Evolutionary conservation across 1,140 invertebrate species (phyloP).

Genomic region (Drosophila parabipectinata): DNA sequence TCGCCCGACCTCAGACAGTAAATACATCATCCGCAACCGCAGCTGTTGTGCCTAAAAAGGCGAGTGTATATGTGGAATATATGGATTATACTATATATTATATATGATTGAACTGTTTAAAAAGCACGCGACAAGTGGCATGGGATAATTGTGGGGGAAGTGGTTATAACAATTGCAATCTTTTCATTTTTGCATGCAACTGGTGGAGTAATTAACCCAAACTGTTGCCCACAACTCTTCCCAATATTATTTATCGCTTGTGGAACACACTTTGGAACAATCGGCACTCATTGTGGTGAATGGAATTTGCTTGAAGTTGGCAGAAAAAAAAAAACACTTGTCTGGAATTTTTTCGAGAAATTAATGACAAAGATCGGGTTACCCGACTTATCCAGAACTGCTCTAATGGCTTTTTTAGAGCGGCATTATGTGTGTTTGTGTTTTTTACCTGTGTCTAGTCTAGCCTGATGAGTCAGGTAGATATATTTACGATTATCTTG

Average conservation of each 20-base stretch:
- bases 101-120: constrained; percentile 41
- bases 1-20: constrained; percentile 18
- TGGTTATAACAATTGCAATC: constrained; percentile 21
- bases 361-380: constrained; percentile 26
- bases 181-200: constrained; percentile 12
- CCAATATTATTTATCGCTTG: neutral
- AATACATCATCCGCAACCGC: constrained; percentile 39
- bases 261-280: constrained; percentile 18
- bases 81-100: constrained; percentile 4
- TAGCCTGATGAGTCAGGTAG: constrained; percentile 28
- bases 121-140: constrained; percentile 43
- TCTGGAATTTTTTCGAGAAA: constrained; percentile 17
- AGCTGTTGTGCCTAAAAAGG: constrained; percentile 16
- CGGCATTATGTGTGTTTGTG: constrained; percentile 1
- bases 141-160: constrained; percentile 28
- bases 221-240: constrained; percentile 10
- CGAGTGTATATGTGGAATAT: constrained; percentile 6
- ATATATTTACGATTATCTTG: constrained; percentile 31
- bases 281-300: constrained; percentile 38
- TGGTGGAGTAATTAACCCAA: constrained; percentile 14
- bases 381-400: neutral
- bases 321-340: constrained; percentile 22
- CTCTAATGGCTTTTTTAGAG: constrained; percentile 2
- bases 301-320: constrained; percentile 23
- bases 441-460: constrained; percentile 22